Evolutionary conservation across 1,140 invertebrate species (phyloP).

Genomic region (Apis cerana): DNA sequence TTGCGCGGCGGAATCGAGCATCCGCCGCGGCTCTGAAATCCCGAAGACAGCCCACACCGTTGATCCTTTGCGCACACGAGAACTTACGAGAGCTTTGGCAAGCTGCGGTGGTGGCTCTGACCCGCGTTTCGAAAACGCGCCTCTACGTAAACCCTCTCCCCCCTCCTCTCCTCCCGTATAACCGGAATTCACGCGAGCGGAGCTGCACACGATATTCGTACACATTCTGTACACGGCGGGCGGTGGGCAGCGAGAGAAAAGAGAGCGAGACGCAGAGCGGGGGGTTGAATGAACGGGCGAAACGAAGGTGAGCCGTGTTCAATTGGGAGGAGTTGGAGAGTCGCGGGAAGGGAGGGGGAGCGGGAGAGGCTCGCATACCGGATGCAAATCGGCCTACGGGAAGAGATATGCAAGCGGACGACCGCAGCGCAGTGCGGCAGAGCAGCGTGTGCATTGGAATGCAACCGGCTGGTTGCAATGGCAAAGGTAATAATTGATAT

Average conservation of each 20-base stretch:
- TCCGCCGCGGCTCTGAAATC: constrained; percentile 19
- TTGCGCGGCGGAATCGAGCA: neutral
- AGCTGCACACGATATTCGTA: neutral
- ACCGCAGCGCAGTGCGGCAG: constrained; percentile 32
- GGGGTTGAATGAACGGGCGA: neutral
- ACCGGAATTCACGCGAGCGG: constrained; percentile 12
- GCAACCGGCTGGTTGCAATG: constrained; percentile 49
- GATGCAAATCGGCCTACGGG: constrained; percentile 69
- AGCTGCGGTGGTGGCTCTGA: neutral
- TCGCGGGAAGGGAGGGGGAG: too few relatives aligned
- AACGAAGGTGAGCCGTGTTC: neutral
- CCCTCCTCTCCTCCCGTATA: neutral
- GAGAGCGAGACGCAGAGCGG: neutral
- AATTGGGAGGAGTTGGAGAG: neutral
- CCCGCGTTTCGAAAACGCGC: too few relatives aligned
- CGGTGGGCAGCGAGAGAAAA: neutral
- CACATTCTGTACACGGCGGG: too few relatives aligned
- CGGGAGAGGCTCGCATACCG: constrained; percentile 28
- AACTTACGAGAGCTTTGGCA: constrained; percentile 55
- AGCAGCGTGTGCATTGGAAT: constrained; percentile 39
- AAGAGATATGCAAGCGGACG: constrained; percentile 48
- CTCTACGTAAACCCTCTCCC: constrained; percentile 33
- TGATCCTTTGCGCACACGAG: constrained; percentile 38
- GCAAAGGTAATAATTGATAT: constrained; percentile 78
- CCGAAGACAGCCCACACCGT: constrained; percentile 33